These are phyloP conservation scores for Momotus momota DNA, from an alignment of 2,797 vertebrate species.

Conservation along the genomic window DNA sequence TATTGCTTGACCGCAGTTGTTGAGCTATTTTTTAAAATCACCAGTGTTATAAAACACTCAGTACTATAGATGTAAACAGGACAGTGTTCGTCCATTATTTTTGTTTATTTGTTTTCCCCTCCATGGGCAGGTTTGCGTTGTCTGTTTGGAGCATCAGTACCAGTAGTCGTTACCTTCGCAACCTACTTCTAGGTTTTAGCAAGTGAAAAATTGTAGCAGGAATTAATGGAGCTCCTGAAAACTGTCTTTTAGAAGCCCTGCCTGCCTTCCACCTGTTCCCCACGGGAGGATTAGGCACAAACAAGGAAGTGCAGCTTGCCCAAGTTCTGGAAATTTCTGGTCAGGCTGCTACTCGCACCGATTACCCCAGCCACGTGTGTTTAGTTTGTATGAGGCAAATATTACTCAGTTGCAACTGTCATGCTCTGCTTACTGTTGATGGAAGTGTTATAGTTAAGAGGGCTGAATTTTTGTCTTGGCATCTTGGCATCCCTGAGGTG, in stretches of 20 bases:
- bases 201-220: background rate
- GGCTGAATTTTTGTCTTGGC: background rate
- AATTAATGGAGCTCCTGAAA: background rate
- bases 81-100: background rate
- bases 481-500: background rate
- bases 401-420: background rate
- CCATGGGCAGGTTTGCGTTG: background rate
- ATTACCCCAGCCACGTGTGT: background rate
- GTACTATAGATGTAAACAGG: background rate
- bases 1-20: background rate
- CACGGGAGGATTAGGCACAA: background rate
- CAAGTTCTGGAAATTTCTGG: background rate
- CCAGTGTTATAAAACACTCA: background rate
- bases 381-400: background rate
- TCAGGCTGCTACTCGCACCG: background rate
- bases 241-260: background rate
- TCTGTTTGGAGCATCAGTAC: background rate
- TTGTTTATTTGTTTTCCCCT: background rate
- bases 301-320: background rate
- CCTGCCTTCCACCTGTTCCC: background rate
- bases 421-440: background rate
- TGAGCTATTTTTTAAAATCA: background rate
- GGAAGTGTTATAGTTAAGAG: background rate
- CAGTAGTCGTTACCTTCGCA: rapidly evolving
- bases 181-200: background rate